A percentile compares a stretch with the other conserved stretches of the same genome.
phyloP scores from a whole-genome alignment of 2,797 vertebrate genomes.

The Cirrhinus molitorella region DNA sequence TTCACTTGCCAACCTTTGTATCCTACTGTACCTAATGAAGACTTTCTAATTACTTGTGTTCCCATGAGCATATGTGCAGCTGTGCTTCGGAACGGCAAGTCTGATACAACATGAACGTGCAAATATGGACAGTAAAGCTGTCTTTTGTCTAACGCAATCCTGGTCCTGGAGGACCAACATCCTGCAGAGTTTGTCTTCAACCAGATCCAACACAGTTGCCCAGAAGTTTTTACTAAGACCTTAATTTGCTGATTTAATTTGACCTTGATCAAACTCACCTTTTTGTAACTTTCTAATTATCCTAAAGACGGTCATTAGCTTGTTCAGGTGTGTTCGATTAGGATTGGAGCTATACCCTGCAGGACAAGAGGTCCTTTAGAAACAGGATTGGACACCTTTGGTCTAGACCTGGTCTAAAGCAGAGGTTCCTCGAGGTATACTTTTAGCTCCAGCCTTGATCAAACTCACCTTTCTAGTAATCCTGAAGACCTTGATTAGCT shows the following conservation, averaged over 20 bases:
- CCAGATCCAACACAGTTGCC: background rate
- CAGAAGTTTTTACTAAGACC: background rate
- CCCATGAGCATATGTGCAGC: background rate
- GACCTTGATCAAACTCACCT: background rate
- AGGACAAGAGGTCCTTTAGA: too few species aligned
- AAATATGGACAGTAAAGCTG: background rate
- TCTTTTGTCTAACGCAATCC: background rate
- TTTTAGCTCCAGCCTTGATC: too few species aligned
- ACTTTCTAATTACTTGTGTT: background rate
- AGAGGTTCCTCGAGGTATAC: too few species aligned
- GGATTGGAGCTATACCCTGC: background rate
- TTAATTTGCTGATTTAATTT: background rate
- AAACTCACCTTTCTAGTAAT: too few species aligned
- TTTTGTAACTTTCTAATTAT: background rate
- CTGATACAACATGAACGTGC: background rate
- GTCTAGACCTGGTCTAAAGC: too few species aligned
- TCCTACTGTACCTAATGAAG: constrained; percentile 5
- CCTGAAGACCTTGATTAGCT: too few species aligned
- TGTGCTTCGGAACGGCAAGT: background rate
- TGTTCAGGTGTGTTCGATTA: background rate
- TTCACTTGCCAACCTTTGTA: background rate
- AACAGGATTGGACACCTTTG: too few species aligned
- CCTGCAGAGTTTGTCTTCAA: background rate
- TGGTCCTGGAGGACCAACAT: background rate
- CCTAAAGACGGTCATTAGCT: background rate